Evolutionary conservation across 2,888 invertebrate species (phyloP).

Genomic region (Pelosia muscerda): DNA sequence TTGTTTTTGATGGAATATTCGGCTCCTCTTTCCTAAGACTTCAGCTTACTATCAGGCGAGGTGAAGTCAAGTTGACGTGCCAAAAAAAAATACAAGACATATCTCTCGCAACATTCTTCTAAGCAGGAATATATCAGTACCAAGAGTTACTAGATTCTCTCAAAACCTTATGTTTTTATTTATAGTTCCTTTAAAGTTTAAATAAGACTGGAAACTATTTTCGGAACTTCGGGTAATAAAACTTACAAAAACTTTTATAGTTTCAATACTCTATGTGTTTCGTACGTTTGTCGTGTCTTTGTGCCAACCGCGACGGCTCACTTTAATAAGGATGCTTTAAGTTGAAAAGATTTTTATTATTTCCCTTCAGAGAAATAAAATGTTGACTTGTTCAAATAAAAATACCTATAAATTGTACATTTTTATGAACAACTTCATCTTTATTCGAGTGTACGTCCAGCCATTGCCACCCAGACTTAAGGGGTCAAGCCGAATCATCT

Average conservation of each 20-base stretch:
- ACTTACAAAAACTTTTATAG: conserved; percentile 3
- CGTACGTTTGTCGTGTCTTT: background rate
- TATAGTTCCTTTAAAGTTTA: background rate
- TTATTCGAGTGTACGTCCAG: too few species aligned
- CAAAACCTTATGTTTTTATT: background rate
- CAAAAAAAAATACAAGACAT: too few species aligned
- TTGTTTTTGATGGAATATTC: too few species aligned
- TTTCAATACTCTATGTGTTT: background rate
- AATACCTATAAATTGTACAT: background rate
- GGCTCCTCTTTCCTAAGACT: too few species aligned
- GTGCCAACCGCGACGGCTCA: background rate
- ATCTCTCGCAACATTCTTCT: too few species aligned
- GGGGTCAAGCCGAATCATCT: too few species aligned
- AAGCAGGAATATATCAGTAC: background rate
- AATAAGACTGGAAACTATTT: background rate
- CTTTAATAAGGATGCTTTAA: background rate
- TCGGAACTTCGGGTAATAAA: background rate
- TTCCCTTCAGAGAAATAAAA: background rate
- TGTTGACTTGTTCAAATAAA: background rate
- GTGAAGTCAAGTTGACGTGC: too few species aligned
- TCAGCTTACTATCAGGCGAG: too few species aligned
- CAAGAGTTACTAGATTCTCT: background rate
- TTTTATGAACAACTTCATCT: too few species aligned
- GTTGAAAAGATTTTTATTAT: background rate
- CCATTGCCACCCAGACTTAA: too few species aligned